Conservation (phyloP, 92 coral and sea anemone species). For the Umimayanthus kanabou region DNA sequence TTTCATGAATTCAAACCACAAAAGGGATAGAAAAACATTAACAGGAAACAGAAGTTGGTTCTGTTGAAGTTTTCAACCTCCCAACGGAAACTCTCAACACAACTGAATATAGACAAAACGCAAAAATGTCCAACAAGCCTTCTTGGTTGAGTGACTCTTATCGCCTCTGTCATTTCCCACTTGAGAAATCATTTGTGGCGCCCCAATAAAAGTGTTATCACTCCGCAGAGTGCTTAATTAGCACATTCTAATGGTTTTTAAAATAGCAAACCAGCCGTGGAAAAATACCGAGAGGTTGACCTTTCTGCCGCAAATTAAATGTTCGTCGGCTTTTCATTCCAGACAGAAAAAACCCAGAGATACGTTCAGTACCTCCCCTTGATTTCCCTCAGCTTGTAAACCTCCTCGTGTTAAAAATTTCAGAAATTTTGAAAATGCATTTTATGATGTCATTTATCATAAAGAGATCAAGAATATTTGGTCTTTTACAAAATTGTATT, state of each 20-base stretch:
- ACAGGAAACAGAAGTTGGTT: neutral
- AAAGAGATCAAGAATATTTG: too few species aligned
- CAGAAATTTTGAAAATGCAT: neutral
- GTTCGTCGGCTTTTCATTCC: neutral
- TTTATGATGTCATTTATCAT: neutral
- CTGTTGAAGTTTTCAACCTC: neutral
- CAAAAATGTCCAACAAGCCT: neutral
- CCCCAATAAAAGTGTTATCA: neutral
- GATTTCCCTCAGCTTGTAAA: neutral
- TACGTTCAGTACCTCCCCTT: too few species aligned
- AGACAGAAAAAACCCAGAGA: neutral
- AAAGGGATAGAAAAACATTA: neutral
- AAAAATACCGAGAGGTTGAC: neutral
- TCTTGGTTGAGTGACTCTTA: neutral
- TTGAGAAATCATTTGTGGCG: conserved; percentile 1
- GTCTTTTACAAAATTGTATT: neutral
- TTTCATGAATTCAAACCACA: neutral
- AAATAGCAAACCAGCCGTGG: neutral
- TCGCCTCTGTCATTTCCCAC: conserved; percentile 16
- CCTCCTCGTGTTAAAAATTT: neutral
- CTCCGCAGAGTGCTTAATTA: neutral
- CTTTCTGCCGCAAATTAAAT: neutral
- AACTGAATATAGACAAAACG: neutral
- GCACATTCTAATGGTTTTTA: neutral
- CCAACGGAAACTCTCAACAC: neutral